Base-by-base conservation (phyloP, 53 echinoderm and acorn worm species). In the Echinarachnius parma region DNA sequence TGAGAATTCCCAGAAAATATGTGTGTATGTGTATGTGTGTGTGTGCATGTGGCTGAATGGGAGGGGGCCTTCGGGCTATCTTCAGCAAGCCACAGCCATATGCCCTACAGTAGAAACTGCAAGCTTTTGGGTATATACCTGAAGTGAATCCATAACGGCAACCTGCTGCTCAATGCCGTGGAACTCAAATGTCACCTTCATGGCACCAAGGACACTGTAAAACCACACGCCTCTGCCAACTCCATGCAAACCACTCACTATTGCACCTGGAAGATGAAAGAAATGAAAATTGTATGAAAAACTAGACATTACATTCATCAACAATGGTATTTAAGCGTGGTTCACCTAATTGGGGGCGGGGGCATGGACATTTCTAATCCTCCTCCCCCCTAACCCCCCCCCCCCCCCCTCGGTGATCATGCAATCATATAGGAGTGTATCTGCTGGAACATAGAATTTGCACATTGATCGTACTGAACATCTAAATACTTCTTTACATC, bases 161-260 rank as follows among this genome's bases (percentile, higher is more conserved):
- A 48, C 26, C 33, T 77, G 77, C 11, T 61, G 50, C 16, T 61
- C 31, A 2, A 34, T 9, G 11, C 16, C 13, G 23, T 62, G 77
- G 35, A 62, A 62, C 34, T 77, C 77, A 49, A 77, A 77, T 13
- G 63, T 49, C 24, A 77, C 77, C 39, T 61, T 61, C 34, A 77
- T 24, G 21, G 47, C 77, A 9, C 77, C 77, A 31, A 46, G 49
- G 13, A 77, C 24, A 34, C 34, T 77, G 62, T 77, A 77, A 24
- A 77, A 77, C 77, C 77, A 77, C 13, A 77, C 49, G 14, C 77
- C 77, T 31, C 61, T n/a, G 15, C 60, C 31, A 3, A 66, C 30
- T 1, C 77, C 77, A 64, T 77, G 77, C 21, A 77, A 13, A 13
- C 77, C 77, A 31, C 20, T 25, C n/a, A 77, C 0, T 37, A 64